Evolutionary conservation across 2,888 invertebrate species (phyloP), one percentile per base, ranked within the genome.

Genomic region (Crossocerus cetratus): DNA sequence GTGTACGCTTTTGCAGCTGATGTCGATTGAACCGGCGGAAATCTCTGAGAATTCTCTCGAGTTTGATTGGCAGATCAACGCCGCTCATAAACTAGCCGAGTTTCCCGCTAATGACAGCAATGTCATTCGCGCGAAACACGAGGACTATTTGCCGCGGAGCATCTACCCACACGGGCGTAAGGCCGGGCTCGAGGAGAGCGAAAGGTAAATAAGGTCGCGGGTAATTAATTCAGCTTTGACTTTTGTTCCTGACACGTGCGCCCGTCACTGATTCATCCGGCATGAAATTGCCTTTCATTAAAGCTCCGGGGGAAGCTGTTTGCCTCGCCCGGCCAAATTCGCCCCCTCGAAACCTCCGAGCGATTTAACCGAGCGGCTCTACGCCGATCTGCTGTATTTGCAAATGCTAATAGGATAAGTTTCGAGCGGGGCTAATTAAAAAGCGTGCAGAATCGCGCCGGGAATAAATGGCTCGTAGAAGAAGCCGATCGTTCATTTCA

Each of bases 211-310:
- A 68, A 65, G 77, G 72, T 75, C 75, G 54, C 45, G 57, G 45
- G 61, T 76, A 76, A 80, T 80, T 80, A 80, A 80, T 72, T 78
- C 73, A 80, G 71, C 76, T 73, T 69, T 80, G 80, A 80, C 80
- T 80, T 76, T 80, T 77, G 59, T 74, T 55, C 60, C 3, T 57
- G 49, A 56, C 61, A 54, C 57, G 54, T 58, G 62, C 45, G 63
- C 64, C 44, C 62, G 32, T 11, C 65, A 54, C n/a, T 60, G 64
- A 76, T 77, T 68, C 65, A 54, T 59, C 44, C 32, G 58, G 61
- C 59, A 54, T 32, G 54, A 69, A 64, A 70, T 62, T 70, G 76
- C 63, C 71, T 76, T 71, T 76, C 69, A 66, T 73, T 64, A 58
- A 13, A 45, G 42, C n/a, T 22, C 23, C 5, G 42, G n/a, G n/a